These are phyloP conservation scores for Hyposoter didymator DNA, from an alignment of 2,888 invertebrate species.

Conservation along the genomic window DNA sequence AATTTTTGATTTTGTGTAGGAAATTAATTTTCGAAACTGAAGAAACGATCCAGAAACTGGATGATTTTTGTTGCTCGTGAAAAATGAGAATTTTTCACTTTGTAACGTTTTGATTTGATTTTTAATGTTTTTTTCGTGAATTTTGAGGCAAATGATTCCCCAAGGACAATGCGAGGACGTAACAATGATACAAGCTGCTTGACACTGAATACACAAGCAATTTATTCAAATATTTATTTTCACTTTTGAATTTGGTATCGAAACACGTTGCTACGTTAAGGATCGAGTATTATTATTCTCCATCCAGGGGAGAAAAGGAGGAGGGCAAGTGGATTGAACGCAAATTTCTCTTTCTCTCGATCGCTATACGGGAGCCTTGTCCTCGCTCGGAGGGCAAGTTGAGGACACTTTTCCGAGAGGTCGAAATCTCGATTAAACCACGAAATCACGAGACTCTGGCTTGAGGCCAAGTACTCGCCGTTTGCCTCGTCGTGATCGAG, in stretches of 20 bases:
- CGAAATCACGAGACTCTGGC: slow-evolving; percentile 57
- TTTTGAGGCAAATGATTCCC: background rate
- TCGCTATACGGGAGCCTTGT: slow-evolving; percentile 31
- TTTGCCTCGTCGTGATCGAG: slow-evolving; percentile 34
- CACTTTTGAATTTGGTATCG: slow-evolving; percentile 7
- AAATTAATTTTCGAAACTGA: background rate
- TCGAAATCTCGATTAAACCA: slow-evolving; percentile 63
- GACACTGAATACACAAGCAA: slow-evolving; percentile 22
- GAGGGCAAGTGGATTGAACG: background rate
- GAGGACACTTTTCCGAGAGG: slow-evolving; percentile 43
- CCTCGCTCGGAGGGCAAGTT: slow-evolving; percentile 24
- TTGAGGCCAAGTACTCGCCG: slow-evolving; percentile 49
- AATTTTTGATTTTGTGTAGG: too few relatives aligned
- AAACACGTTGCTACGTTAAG: slow-evolving; percentile 15
- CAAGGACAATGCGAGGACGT: background rate
- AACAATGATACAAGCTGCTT: background rate
- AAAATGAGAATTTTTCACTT: background rate
- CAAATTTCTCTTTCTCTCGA: slow-evolving; percentile 3
- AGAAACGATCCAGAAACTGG: background rate
- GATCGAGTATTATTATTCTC: slow-evolving; percentile 22
- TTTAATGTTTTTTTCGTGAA: background rate
- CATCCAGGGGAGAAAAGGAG: slow-evolving; percentile 23
- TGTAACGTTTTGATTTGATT: background rate
- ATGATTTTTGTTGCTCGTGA: background rate
- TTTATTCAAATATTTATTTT: background rate